These are phyloP conservation scores for Nemotelus nigrinus DNA, from an alignment of 2,888 invertebrate species.

Conservation along the genomic window DNA sequence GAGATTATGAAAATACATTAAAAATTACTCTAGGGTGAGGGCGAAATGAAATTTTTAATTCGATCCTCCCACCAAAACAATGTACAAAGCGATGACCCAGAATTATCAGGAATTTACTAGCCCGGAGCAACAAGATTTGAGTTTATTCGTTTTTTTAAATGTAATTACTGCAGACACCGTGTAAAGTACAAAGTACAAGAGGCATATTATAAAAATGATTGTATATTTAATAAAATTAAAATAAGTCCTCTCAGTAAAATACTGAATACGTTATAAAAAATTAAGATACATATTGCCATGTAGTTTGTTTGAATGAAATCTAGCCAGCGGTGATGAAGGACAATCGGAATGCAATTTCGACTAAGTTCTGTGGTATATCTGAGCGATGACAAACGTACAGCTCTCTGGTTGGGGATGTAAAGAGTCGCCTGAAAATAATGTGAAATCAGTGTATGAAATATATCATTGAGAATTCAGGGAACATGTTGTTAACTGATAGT, in stretches of 20 bases:
- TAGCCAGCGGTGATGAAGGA: constrained; percentile 43
- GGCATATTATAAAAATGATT: background rate
- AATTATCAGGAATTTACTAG: background rate
- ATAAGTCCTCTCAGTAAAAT: background rate
- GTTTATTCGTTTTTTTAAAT: background rate
- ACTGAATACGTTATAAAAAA: background rate
- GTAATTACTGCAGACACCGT: background rate
- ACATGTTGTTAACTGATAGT: background rate
- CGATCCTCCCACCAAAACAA: constrained; percentile 15
- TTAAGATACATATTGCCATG: background rate
- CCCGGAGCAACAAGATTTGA: background rate
- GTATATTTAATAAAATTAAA: background rate
- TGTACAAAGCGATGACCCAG: background rate
- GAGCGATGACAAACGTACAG: constrained; percentile 89
- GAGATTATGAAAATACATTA: constrained; percentile 7
- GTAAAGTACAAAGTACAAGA: constrained; percentile 26
- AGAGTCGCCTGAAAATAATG: constrained; percentile 72
- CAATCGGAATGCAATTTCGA: constrained; percentile 84
- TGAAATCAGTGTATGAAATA: constrained; percentile 52
- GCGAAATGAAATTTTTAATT: background rate
- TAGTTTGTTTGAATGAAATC: background rate
- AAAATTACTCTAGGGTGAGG: background rate
- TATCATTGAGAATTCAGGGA: constrained; percentile 26
- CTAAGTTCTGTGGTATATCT: constrained; percentile 84
- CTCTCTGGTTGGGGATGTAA: constrained; percentile 81